Base-by-base conservation (phyloP, 1,140 invertebrate genomes). In the Gerris buenoi region DNA sequence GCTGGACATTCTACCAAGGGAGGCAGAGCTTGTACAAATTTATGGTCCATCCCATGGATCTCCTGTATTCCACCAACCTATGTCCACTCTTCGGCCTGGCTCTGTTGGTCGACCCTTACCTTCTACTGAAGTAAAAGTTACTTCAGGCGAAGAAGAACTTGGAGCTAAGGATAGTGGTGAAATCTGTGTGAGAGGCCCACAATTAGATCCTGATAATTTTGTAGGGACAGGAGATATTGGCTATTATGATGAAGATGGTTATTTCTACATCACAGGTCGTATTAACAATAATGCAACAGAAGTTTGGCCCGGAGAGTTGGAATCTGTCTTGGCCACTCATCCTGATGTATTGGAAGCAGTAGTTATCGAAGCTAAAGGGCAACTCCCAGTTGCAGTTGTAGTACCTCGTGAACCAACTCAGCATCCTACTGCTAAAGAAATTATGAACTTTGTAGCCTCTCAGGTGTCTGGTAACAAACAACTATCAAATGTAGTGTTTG, bases 61-160 rank as follows among this genome's bases (percentile, higher is more conserved):
- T 10, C 15, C 23, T 2, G 27, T 63, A 63, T 63, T 63, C 22
- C 62, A 63, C 27, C 62, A 63, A 18, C 62, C 62, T 27, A 26
- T 13, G 22, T 15, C 25, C 22, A 27, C 10, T 28, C 25, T 27
- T 26, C 25, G 27, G 73, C 77, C 83, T 56, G 85, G 83, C 18
- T 86, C 86, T 3, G 83, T 83, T 57, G 88, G 88, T 0, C 78
- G 83, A 67, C 72, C 83, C 22, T 70, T 87, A 28, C 84, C 86
- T 1, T 83, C 82, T 62, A 89, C 88, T 0, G 75, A 83, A 68
- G 84, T 81, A 5, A 84, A 85, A 74, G 76, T 89, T 46, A 70
- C 84, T 0, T 81, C 81, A 67, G 74, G 83, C 2, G 67, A 26
- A 10, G 27, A 25, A 63, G 62, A 63, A 5, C 62, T 63, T 25